These are phyloP conservation scores for Antechinus flavipes DNA, from an alignment of 2,113 vertebrate species.

Conservation along the genomic window DNA sequence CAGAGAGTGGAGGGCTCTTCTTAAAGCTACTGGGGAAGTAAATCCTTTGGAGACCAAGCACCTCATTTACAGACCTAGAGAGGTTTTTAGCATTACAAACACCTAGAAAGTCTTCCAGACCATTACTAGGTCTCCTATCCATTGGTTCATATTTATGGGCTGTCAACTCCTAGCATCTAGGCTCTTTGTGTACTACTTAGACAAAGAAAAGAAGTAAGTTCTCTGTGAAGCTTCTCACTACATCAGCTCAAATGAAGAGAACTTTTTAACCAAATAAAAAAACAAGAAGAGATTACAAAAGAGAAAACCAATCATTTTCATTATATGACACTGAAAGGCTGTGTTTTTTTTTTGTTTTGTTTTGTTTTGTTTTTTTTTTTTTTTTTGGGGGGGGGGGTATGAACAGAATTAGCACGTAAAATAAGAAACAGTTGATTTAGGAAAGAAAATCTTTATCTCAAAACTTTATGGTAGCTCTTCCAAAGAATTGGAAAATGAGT, in stretches of 20 bases:
- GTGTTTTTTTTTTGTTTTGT: no score
- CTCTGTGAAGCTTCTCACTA: neutral
- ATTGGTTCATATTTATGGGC: neutral
- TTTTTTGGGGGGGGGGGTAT: no score
- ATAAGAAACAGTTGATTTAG: neutral
- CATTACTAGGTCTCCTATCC: conserved; percentile 20
- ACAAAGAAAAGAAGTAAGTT: neutral
- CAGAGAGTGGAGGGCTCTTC: conserved; percentile 8
- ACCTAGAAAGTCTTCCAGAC: neutral
- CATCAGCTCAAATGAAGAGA: neutral
- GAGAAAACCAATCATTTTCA: neutral
- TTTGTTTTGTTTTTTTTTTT: no score
- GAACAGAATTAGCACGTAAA: neutral
- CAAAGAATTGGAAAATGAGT: no score
- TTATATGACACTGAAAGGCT: neutral
- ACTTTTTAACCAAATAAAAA: neutral
- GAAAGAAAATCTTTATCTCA: neutral
- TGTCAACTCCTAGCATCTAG: neutral
- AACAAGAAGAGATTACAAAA: neutral
- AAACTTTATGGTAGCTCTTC: neutral
- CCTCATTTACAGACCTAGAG: neutral
- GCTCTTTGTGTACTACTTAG: neutral
- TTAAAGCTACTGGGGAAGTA: conserved; percentile 26
- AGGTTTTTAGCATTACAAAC: neutral
- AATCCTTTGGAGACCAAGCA: neutral